These are phyloP conservation scores for Schizothorax lantsangensis DNA, from an alignment of 2,797 vertebrate species.

Conservation along the genomic window DNA sequence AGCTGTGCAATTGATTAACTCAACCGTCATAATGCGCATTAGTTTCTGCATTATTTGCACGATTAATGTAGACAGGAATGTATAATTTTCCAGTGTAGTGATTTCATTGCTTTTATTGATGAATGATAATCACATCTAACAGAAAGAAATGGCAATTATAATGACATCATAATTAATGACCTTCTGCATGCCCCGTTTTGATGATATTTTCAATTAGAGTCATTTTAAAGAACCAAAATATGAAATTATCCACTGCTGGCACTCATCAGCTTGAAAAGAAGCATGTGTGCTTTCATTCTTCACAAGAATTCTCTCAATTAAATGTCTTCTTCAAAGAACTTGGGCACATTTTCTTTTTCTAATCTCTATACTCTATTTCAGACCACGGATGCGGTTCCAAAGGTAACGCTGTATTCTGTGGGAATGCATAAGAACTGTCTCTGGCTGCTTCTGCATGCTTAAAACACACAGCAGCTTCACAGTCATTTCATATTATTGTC, in stretches of 20 bases:
- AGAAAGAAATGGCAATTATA: background rate
- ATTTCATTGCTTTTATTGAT: constrained; percentile 16
- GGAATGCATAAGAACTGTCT: constrained; percentile 75
- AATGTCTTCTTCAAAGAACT: background rate
- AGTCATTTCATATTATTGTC: background rate
- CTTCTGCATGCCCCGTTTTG: background rate
- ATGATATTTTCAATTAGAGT: constrained; percentile 9
- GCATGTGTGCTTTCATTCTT: background rate
- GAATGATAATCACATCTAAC: constrained; percentile 32
- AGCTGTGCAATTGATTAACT: constrained; percentile 5
- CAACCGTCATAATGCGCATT: background rate
- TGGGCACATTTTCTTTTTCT: constrained; percentile 56
- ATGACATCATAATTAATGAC: background rate
- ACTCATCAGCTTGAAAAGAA: background rate
- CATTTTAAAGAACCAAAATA: background rate
- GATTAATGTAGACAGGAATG: constrained; percentile 1
- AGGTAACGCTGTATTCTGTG: constrained; percentile 80
- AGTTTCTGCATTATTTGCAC: background rate
- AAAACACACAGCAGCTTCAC: constrained; percentile 36
- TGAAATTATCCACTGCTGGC: background rate
- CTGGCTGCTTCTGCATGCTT: constrained; percentile 80
- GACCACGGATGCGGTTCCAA: constrained; percentile 87
- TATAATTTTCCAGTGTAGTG: constrained; percentile 11
- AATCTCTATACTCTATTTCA: constrained; percentile 77
- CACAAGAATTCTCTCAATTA: background rate